phyloP scores from a whole-genome alignment of 1,140 invertebrate species.

The Drosophila punjabiensis region DNA sequence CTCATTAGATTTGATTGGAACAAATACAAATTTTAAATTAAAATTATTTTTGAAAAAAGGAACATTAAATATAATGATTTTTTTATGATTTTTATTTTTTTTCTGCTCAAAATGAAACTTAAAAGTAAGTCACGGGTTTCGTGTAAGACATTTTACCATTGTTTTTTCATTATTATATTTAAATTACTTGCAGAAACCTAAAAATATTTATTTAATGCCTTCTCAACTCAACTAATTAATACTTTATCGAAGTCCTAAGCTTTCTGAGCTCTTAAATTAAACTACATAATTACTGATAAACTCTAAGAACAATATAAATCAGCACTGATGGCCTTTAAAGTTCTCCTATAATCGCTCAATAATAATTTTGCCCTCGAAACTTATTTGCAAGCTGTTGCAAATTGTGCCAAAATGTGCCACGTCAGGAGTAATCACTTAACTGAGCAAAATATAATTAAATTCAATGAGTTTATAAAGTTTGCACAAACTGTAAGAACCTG shows the following conservation, averaged over 20 bases:
- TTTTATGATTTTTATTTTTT: too few species aligned
- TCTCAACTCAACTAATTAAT: background rate
- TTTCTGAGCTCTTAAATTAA: background rate
- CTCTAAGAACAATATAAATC: constrained; percentile 8
- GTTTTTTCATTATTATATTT: too few species aligned
- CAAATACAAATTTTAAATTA: too few species aligned
- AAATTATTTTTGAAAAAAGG: too few species aligned
- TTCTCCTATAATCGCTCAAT: background rate
- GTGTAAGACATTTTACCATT: too few species aligned
- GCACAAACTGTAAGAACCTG: background rate
- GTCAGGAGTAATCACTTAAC: constrained; percentile 9
- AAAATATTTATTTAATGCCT: background rate
- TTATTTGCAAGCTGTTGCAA: constrained; percentile 17
- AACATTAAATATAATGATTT: too few species aligned
- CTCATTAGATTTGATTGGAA: too few species aligned
- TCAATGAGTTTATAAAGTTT: constrained; percentile 15
- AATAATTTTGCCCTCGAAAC: constrained; percentile 4
- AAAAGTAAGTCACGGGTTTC: too few species aligned
- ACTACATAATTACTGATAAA: background rate
- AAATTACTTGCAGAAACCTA: too few species aligned
- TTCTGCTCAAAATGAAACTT: too few species aligned
- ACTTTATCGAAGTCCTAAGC: background rate
- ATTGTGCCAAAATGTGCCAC: constrained; percentile 10
- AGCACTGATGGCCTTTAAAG: background rate
- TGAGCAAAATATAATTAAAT: constrained; percentile 13